Base-by-base conservation (phyloP, 2,888 invertebrate genomes). In the Zelleria hepariella region DNA sequence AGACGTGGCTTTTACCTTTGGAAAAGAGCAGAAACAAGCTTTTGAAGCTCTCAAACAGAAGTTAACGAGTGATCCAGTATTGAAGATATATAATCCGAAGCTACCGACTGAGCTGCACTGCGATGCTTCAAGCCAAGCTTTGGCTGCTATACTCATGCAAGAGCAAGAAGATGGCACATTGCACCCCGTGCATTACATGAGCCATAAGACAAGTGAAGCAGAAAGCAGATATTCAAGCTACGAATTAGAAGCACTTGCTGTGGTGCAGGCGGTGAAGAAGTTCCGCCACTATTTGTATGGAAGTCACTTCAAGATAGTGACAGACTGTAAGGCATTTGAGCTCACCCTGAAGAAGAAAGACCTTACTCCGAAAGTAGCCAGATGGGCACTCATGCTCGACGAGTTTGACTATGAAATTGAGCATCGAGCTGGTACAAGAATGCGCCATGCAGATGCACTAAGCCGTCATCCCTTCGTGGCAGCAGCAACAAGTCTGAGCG, bases 211-310 rank as follows among this genome's bases (percentile, higher is more conserved):
- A n/a, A 57, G 21, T 52, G 52, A 52, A 21, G 21, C 8, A 52
- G 4, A 23, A 18, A 18, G 24, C 4, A 48, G 10, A 3, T 57
- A 57, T 23, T 18, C 48, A 3, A 57, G 57, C 25, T 57, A 57
- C 23, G 57, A 57, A 24, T n/a, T 57, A 20, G 57, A 57, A 48
- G 57, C 57, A 4, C 48, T 57, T n/a, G 57, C 57, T 5, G 24
- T 57, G 7, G 24, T 56, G 2, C 8, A 27, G 8, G 56, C 32
- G 21, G 21, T 56, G 18, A 56, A 56, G 20, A 56, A 56, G 56
- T 56, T 32, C 26, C 7, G 56, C 2, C n/a, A 56, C 10, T 56
- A 56, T 18, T 20, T 56, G 10, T 42, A 7, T 32, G 56, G 56
- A 15, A 26, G 15, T 54, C 10, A 42, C 6, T 56, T 42, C 32